Base-by-base conservation (phyloP, 2,113 vertebrate species). In the Pavo muticus region DNA sequence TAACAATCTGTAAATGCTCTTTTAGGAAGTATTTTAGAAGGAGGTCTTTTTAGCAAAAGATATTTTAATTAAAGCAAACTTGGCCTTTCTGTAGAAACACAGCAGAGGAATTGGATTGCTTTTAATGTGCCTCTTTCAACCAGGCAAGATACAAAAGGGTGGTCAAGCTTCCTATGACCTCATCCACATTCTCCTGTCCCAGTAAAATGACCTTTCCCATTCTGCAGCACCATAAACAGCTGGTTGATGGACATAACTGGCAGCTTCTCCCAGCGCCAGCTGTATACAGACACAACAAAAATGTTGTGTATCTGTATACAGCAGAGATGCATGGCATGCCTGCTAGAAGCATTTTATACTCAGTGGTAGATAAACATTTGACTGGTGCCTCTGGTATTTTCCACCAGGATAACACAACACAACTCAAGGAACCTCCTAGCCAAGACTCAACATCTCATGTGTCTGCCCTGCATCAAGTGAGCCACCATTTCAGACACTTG, bases 361-460 rank as follows among this genome's bases (percentile, higher is more conserved):
- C 63, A n/a, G 20, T 47, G 10, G 25, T 25, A 47, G 44, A 72
- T 37, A 72, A 91, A 24, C 1, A 83, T 75, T 76, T 48, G 82
- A 68, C 40, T 83, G 45, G 11, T 79, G n/a, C 7, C 16, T 37
- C 44, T 0, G 0, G 68, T 40, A 68, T 39, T 70, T 85, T 54
- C 30, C 82, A 87, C 23, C 63, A 82, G 71, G 70, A 68, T 15
- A 37, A 76, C 5, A 37, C 15, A 86, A 88, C 14, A 27, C 11
- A 69, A 50, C 54, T 44, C 18, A 60, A 86, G 59, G 44, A 45
- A 63, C 37, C 47, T 40, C 48, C 63, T 87, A 60, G 48, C 30
- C 57, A 30, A 72, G 25, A 81, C 12, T 17, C 0, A 5, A 24
- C 1, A 0, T 47, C 44, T 75, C 67, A 35, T 0, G 0, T 65